These are phyloP conservation scores for Acronicta alni DNA, from an alignment of 2,888 invertebrate species.

Conservation along the genomic window DNA sequence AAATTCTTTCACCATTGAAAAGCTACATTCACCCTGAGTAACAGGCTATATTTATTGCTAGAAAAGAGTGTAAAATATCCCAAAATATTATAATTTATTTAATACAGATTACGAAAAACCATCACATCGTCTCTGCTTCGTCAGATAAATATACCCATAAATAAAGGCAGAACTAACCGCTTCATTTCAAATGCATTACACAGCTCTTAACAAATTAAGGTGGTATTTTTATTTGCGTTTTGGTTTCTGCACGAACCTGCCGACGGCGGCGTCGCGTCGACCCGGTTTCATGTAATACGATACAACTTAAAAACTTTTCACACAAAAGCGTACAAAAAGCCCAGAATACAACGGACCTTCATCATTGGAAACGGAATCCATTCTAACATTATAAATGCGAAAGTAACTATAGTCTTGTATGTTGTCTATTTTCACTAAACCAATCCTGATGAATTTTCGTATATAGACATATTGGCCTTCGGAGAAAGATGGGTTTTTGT, in stretches of 20 bases:
- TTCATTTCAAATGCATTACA: slow-evolving; percentile 4
- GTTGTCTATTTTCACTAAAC: too few species aligned
- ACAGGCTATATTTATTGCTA: too few species aligned
- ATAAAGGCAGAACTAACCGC: not conserved
- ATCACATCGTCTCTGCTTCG: not conserved
- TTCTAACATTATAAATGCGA: too few species aligned
- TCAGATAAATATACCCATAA: slow-evolving; percentile 1
- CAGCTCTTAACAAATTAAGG: slow-evolving; percentile 20
- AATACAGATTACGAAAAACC: too few species aligned
- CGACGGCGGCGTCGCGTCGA: slow-evolving; percentile 10
- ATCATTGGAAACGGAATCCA: not conserved
- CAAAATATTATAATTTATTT: too few species aligned
- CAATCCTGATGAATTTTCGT: too few species aligned
- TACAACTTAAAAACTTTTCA: slow-evolving; percentile 8
- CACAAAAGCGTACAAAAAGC: slow-evolving; percentile 3
- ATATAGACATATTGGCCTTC: too few species aligned
- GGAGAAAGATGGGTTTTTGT: too few species aligned
- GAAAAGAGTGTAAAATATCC: too few species aligned
- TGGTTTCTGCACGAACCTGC: slow-evolving; percentile 6
- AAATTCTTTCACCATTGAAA: too few species aligned
- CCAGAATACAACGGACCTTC: not conserved
- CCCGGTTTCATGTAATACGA: slow-evolving; percentile 2
- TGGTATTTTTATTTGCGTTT: slow-evolving; percentile 12
- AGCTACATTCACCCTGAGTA: too few species aligned
- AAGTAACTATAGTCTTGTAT: too few species aligned